phyloP scores from a whole-genome alignment of 2,113 vertebrate species.

The Passer montanus region DNA sequence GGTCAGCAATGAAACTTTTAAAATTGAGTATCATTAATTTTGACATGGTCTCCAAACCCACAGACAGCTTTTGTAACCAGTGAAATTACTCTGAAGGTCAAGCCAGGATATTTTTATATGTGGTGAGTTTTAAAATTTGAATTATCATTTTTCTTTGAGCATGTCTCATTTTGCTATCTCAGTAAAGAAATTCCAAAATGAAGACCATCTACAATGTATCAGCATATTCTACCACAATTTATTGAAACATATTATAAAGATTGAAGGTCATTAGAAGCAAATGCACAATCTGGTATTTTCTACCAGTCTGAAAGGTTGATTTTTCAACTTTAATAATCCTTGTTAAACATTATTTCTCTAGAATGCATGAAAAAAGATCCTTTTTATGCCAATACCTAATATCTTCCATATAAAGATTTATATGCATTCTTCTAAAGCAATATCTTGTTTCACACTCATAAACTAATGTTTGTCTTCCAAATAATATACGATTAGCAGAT shows the following conservation, averaged over 20 bases:
- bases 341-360: not conserved
- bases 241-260: not conserved
- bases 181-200: not conserved
- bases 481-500: slow-evolving; percentile 20
- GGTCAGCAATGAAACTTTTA: not conserved
- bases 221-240: not conserved
- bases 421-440: not conserved
- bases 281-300: not conserved
- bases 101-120: not conserved
- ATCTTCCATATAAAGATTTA: not conserved
- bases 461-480: slow-evolving; percentile 45
- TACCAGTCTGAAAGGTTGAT: not conserved
- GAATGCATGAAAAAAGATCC: slow-evolving; percentile 13
- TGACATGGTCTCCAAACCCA: not conserved
- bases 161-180: not conserved
- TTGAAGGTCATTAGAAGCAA: not conserved
- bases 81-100: not conserved
- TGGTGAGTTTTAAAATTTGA: not conserved
- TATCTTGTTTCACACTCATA: not conserved
- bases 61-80: not conserved
- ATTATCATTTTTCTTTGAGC: not conserved
- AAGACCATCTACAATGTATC: not conserved
- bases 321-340: slow-evolving; percentile 12
- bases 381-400: not conserved
- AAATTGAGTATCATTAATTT: not conserved